A percentile compares a stretch with the other conserved stretches of the same genome.
phyloP scores from a whole-genome alignment of 2,797 vertebrate genomes.

The Chrysocyon brachyurus region DNA sequence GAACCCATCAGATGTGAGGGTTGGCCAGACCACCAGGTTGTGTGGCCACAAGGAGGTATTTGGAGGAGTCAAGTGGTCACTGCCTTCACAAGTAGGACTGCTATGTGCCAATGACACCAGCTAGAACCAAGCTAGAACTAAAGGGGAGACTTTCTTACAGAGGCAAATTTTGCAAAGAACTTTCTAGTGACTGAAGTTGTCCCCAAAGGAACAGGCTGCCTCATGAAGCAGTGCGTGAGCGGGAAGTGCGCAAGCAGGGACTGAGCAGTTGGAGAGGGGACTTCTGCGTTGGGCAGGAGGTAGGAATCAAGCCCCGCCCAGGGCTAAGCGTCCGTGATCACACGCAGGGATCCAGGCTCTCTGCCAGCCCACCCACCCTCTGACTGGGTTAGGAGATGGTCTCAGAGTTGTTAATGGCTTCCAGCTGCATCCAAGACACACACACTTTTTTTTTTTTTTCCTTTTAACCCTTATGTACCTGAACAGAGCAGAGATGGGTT shows the following conservation, averaged over 20 bases:
- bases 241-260: not conserved
- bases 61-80: not conserved
- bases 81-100: not conserved
- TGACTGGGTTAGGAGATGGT: conserved; percentile 64
- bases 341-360: conserved; percentile 49
- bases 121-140: not conserved
- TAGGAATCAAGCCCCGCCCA: conserved; percentile 56
- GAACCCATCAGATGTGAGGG: not conserved
- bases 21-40: not conserved
- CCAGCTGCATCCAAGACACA: conserved; percentile 74
- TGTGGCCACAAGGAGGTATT: not conserved
- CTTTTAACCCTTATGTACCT: conserved; percentile 66
- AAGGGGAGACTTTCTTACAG: not conserved
- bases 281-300: conserved; percentile 54
- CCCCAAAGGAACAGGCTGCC: not conserved
- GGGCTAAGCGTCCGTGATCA: conserved; percentile 67
- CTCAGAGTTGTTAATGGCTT: conserved; percentile 78
- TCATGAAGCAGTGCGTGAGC: not conserved
- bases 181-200: conserved; percentile 57
- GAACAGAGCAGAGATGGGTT: not conserved
- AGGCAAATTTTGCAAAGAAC: conserved; percentile 35
- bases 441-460: not conserved
- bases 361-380: conserved; percentile 83
- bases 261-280: not conserved
- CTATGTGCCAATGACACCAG: not conserved